A percentile compares a stretch with the other conserved stretches of the same genome.
Evolutionary conservation across 2,797 vertebrate species (phyloP).

Genomic region (Diplodus puntazzo): DNA sequence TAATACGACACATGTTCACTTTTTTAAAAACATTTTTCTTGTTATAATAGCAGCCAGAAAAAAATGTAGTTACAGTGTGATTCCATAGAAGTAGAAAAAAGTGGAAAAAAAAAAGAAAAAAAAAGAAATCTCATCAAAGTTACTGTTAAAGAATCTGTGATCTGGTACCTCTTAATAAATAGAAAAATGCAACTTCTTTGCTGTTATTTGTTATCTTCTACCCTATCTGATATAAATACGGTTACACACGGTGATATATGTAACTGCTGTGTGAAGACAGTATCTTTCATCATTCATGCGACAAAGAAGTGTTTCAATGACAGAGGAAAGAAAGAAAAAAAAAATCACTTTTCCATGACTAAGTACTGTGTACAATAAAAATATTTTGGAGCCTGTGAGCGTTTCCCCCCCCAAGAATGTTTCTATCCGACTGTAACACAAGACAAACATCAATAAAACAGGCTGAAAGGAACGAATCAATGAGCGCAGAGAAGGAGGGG

Average conservation of each 20-base stretch:
- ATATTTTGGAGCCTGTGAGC: constrained; percentile 48
- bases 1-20: constrained; percentile 76
- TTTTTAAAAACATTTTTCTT: constrained; percentile 60
- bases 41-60: constrained; percentile 81
- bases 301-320: constrained; percentile 63
- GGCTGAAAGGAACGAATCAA: constrained; percentile 65
- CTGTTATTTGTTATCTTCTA: constrained; percentile 64
- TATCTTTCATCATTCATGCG: constrained; percentile 68
- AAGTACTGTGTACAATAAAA: constrained; percentile 44
- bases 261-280: constrained; percentile 53
- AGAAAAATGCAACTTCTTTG: constrained; percentile 67
- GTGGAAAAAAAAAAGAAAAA: constrained; percentile 30
- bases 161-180: constrained; percentile 83
- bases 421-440: constrained; percentile 72
- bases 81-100: constrained; percentile 63
- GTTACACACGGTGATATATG: constrained; percentile 31
- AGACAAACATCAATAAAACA: constrained; percentile 75
- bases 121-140: constrained; percentile 36
- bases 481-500: constrained; percentile 51
- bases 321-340: constrained; percentile 7
- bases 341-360: constrained; percentile 54
- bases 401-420: constrained; percentile 31
- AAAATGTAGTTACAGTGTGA: constrained; percentile 82
- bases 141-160: constrained; percentile 70
- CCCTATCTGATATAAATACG: constrained; percentile 75